Evolutionary conservation across 2,797 vertebrate genomes (phyloP).

Genomic region (Peromyscus melanophrys): DNA sequence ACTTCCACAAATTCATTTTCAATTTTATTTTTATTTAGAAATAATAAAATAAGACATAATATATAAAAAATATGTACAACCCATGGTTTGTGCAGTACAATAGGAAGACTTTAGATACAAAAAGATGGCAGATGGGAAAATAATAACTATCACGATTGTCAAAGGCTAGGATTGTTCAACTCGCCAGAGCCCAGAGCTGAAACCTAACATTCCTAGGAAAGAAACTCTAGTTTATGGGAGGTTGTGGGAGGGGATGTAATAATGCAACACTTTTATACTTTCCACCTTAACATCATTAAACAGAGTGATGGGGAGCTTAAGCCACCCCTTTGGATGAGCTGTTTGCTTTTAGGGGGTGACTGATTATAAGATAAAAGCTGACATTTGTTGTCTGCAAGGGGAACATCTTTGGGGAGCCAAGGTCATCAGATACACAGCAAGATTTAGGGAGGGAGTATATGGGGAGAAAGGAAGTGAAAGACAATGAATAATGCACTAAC

Average conservation of each 20-base stretch:
- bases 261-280: slow-evolving; percentile 89
- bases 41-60: slow-evolving; percentile 99
- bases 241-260: slow-evolving; percentile 79
- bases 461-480: slow-evolving; percentile 5
- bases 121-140: slow-evolving; percentile 91
- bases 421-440: slow-evolving; percentile 24
- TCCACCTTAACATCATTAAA: slow-evolving; percentile 86
- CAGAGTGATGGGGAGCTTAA: slow-evolving; percentile 75
- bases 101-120: slow-evolving; percentile 98
- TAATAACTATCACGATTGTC: slow-evolving; percentile 91
- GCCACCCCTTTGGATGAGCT: slow-evolving; percentile 77
- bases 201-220: slow-evolving; percentile 88
- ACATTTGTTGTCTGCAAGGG: slow-evolving; percentile 14
- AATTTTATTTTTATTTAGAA: slow-evolving; percentile 96
- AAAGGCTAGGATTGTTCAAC: slow-evolving; percentile 86
- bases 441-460: background rate
- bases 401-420: slow-evolving; percentile 15
- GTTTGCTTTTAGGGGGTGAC: slow-evolving; percentile 84
- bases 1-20: slow-evolving; percentile 75
- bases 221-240: slow-evolving; percentile 87
- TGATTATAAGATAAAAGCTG: slow-evolving; percentile 31
- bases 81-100: slow-evolving; percentile 98
- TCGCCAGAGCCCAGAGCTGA: slow-evolving; percentile 89
- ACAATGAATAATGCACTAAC: slow-evolving; percentile 59
- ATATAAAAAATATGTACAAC: slow-evolving; percentile 99